Evolutionary conservation across 2,113 vertebrate species (phyloP).

Genomic region (Pristiophorus japonicus): DNA sequence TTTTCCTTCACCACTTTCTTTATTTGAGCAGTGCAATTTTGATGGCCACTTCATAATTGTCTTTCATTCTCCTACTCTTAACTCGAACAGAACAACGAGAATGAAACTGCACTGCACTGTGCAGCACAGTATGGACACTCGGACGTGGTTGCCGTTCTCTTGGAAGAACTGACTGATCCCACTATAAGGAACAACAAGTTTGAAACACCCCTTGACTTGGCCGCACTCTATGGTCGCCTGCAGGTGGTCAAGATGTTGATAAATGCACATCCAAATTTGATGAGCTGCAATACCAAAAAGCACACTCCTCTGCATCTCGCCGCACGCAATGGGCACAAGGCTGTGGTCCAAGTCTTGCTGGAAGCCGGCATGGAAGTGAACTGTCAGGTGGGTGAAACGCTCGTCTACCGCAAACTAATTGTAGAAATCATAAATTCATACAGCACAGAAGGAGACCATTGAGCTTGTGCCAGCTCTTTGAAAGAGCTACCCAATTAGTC

Average conservation of each 20-base stretch:
- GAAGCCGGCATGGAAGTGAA: constrained; percentile 93
- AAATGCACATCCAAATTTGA: constrained; percentile 80
- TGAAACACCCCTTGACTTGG: constrained; percentile 87
- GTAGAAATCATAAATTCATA: neutral
- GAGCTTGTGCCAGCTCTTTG: neutral
- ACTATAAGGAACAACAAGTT: constrained; percentile 86
- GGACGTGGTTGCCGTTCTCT: constrained; percentile 81
- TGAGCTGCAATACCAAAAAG: constrained; percentile 74
- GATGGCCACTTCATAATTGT: neutral
- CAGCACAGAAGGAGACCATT: neutral
- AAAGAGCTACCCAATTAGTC: neutral
- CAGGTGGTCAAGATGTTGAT: constrained; percentile 89
- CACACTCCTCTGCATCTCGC: constrained; percentile 93
- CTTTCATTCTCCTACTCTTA: neutral
- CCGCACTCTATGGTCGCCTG: constrained; percentile 83
- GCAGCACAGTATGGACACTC: constrained; percentile 92
- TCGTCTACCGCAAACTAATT: neutral
- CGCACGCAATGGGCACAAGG: constrained; percentile 87
- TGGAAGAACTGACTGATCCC: constrained; percentile 87
- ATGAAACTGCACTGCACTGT: constrained; percentile 87
- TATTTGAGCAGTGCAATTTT: neutral
- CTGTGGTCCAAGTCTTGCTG: constrained; percentile 76
- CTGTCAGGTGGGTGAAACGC: constrained; percentile 68
- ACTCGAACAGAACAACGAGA: constrained; percentile 79
- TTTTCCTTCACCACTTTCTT: neutral